Evolutionary conservation across 1,140 invertebrate species (phyloP), one percentile per base, ranked within the genome.

Genomic region (Mycetomoellerius zeteki): DNA sequence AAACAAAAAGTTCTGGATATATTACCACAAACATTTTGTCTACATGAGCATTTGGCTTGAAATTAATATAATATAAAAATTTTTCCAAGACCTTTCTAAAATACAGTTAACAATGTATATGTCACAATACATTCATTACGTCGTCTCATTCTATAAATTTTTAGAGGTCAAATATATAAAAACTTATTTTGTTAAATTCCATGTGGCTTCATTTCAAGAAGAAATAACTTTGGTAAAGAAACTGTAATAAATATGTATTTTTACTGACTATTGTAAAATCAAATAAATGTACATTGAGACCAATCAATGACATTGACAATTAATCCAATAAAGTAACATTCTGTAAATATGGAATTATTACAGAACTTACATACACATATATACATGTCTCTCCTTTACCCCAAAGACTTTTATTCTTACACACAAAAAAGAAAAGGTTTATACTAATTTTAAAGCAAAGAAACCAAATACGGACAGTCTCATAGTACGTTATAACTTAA

Each of bases 181-280:
- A 87, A 67, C 52, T 80, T 85, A 78, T 72, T 62, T 43, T 27
- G 30, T 7, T 60, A 81, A 52, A 73, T 90, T 81, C n/a, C 43
- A 65, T 27, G 60, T 60, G 75, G 30, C 52, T 43, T 43, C 10
- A 82, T 47, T 62, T 69, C 64, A 76, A 65, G 37, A 72, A 58
- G 33, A 58, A 21, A 62, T 47, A 69, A 86, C 85, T 89, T 91
- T 91, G 80, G 78, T 86, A 84, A 76, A 88, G 77, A 27, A 91
- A 85, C 71, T 89, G 60, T 76, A 86, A 85, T 85, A 86, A 67
- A 86, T 86, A 67, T 8, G 4, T 77, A 86, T 58, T 80, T 64
- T 75, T 71, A 81, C 64, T 78, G 58, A 50, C 33, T 65, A 52
- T 33, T 56, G 76, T 84, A 75, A 84, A 75, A 69, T 81, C 30